A percentile compares a stretch with the other conserved stretches of the same genome.
Conservation (phyloP, 1,140 invertebrate genomes). For the Drosophila arawakana region DNA sequence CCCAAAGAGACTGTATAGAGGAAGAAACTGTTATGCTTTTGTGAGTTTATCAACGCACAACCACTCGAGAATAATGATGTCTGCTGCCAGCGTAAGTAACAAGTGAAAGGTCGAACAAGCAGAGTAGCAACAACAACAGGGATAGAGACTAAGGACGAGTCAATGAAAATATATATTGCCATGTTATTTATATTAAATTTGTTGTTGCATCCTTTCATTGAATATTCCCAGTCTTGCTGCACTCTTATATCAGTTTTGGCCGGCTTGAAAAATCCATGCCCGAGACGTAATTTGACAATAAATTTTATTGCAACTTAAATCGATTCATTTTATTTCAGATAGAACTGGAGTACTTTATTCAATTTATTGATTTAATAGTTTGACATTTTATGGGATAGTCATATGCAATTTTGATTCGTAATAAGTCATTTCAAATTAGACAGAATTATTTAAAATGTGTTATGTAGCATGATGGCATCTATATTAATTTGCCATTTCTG, state of each 20-base stretch:
- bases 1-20: slow-evolving; percentile 5
- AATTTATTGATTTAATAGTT: not conserved
- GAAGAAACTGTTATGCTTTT: slow-evolving; percentile 60
- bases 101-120: slow-evolving; percentile 43
- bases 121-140: not conserved
- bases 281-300: slow-evolving; percentile 15
- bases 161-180: slow-evolving; percentile 20
- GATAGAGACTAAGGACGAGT: not conserved
- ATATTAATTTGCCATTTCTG: no score
- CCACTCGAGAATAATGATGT: slow-evolving; percentile 78
- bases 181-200: slow-evolving; percentile 36
- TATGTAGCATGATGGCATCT: no score
- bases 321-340: not conserved
- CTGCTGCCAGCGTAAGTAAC: slow-evolving; percentile 50
- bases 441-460: no score
- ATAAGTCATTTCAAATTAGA: no score
- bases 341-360: not conserved
- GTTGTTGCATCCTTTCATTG: slow-evolving; percentile 15
- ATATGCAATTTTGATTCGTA: no score
- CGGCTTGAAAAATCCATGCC: slow-evolving; percentile 6
- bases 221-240: slow-evolving; percentile 24
- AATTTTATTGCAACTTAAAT: not conserved
- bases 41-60: slow-evolving; percentile 75
- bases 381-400: no score
- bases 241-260: slow-evolving; percentile 19